A percentile compares a stretch with the other conserved stretches of the same genome.
These are phyloP conservation scores for Deilephila elpenor DNA, from an alignment of 2,888 invertebrate species.

Conservation along the genomic window DNA sequence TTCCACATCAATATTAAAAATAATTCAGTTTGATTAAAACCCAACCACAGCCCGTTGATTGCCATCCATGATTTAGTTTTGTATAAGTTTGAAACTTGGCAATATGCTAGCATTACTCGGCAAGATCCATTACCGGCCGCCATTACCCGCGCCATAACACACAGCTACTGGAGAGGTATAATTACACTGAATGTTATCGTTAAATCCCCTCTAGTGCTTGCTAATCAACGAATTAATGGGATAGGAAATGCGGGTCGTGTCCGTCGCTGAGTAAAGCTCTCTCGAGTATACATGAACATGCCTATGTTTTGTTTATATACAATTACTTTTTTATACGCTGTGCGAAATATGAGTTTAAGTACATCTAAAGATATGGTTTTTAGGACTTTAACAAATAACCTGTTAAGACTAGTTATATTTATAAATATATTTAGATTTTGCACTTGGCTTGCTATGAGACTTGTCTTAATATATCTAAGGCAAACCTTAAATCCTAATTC, in stretches of 20 bases:
- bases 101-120: slow-evolving; percentile 22
- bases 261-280: slow-evolving; percentile 30
- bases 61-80: slow-evolving; percentile 3
- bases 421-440: too few relatives aligned
- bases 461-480: too few relatives aligned
- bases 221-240: slow-evolving; percentile 73
- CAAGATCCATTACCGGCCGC: slow-evolving; percentile 57
- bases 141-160: slow-evolving; percentile 57
- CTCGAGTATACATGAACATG: neutral
- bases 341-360: too few relatives aligned
- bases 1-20: neutral
- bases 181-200: slow-evolving; percentile 74
- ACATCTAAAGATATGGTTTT: too few relatives aligned
- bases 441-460: too few relatives aligned
- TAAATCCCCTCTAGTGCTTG: slow-evolving; percentile 65
- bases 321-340: neutral
- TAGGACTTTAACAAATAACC: too few relatives aligned
- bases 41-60: slow-evolving; percentile 4
- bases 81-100: slow-evolving; percentile 21
- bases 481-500: too few relatives aligned
- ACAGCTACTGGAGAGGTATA: slow-evolving; percentile 59
- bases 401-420: too few relatives aligned
- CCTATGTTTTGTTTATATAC: neutral
- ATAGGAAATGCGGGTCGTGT: slow-evolving; percentile 53
- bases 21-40: neutral